Conservation (phyloP, 2,797 vertebrate genomes). For the Eremophila alpestris region DNA sequence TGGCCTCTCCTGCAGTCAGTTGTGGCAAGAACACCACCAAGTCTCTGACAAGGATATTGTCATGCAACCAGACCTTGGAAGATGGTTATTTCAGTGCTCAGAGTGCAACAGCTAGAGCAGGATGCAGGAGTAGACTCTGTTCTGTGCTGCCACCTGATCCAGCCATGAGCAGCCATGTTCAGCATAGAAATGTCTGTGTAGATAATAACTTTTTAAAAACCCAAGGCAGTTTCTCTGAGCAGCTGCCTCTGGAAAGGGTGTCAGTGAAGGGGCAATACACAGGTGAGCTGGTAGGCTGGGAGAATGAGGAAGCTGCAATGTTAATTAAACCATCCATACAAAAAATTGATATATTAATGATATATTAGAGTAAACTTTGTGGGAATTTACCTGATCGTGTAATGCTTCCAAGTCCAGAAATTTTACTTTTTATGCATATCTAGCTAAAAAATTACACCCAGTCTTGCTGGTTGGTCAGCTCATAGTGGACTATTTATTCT, state of each 20-base stretch:
- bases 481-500: background rate
- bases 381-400: background rate
- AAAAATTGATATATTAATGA: background rate
- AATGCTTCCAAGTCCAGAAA: background rate
- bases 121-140: background rate
- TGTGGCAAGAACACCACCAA: background rate
- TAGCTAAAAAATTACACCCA: background rate
- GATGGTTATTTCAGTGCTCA: background rate
- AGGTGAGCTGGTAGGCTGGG: background rate
- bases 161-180: background rate
- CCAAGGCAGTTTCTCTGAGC: background rate
- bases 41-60: background rate
- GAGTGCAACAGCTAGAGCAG: background rate
- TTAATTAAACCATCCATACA: background rate
- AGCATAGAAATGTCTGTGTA: background rate
- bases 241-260: background rate
- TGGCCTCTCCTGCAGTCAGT: background rate
- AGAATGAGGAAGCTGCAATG: background rate
- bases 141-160: background rate
- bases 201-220: rapidly evolving
- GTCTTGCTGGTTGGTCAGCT: background rate
- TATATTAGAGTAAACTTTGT: background rate
- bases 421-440: background rate
- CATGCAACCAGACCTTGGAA: background rate
- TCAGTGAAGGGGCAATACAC: background rate